Conservation (phyloP, 2,113 vertebrate genomes). For the Chaetura pelagica region DNA sequence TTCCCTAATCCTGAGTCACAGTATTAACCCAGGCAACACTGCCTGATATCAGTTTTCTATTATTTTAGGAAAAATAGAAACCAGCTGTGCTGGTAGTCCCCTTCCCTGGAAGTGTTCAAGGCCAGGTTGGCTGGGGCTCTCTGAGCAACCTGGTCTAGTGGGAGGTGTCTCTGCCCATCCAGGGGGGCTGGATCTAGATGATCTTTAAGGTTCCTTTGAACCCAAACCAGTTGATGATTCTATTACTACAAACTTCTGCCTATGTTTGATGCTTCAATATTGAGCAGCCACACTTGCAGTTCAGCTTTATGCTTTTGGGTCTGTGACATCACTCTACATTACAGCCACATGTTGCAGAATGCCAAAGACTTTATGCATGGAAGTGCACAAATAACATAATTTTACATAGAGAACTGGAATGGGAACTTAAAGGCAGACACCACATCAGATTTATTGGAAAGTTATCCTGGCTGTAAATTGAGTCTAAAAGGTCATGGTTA, state of each 20-base stretch:
- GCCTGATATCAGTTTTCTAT: background rate
- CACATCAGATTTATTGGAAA: background rate
- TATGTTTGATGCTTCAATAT: background rate
- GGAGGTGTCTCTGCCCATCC: too few species aligned
- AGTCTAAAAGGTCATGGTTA: background rate
- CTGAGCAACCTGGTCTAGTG: too few species aligned
- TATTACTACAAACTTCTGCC: background rate
- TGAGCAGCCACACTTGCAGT: background rate
- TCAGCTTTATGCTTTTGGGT: background rate
- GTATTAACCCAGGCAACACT: background rate
- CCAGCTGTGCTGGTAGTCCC: background rate
- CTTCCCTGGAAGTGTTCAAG: too few species aligned
- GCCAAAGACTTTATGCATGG: background rate
- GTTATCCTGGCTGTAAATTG: background rate
- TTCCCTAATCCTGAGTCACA: background rate
- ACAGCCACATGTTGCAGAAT: background rate
- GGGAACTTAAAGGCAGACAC: background rate
- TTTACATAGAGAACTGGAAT: background rate
- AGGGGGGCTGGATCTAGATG: too few species aligned
- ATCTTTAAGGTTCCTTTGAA: too few species aligned
- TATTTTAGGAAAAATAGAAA: background rate
- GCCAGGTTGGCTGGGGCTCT: too few species aligned
- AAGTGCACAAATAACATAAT: background rate
- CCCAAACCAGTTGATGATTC: too few species aligned
- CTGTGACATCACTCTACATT: rapidly evolving